Evolutionary conservation across 2,888 invertebrate genomes (phyloP).

Genomic region (Caradrina kadenii): DNA sequence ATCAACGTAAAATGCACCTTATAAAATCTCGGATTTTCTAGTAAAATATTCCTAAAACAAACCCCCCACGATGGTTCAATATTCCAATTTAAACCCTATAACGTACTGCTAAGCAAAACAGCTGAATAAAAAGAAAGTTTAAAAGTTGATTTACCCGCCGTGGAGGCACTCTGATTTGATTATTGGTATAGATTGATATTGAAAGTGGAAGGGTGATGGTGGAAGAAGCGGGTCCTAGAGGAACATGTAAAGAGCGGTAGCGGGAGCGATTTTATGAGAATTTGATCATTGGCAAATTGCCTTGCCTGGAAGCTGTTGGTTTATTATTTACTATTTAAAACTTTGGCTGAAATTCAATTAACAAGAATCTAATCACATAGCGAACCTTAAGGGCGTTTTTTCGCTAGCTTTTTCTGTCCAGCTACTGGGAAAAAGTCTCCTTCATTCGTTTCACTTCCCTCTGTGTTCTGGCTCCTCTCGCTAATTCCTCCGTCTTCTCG

Average conservation of each 20-base stretch:
- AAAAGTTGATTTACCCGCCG: conserved; percentile 69
- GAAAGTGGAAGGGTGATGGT: conserved; percentile 72
- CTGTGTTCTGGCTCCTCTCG: too few species aligned
- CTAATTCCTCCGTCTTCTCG: too few species aligned
- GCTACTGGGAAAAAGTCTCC: too few species aligned
- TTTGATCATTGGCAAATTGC: conserved; percentile 5
- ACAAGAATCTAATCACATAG: too few species aligned
- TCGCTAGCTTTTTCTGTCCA: too few species aligned
- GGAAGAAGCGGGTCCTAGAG: conserved; percentile 50
- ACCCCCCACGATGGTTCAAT: conserved; percentile 5
- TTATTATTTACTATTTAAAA: too few species aligned
- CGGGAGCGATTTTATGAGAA: conserved; percentile 33
- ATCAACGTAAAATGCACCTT: too few species aligned
- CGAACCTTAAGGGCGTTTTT: too few species aligned
- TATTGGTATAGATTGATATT: conserved; percentile 83
- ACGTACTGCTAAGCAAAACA: conserved; percentile 37
- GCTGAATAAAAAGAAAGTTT: conserved; percentile 60
- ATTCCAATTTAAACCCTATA: conserved; percentile 26
- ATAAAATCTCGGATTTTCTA: background rate
- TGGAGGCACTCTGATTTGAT: conserved; percentile 72
- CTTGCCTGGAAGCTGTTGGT: too few species aligned
- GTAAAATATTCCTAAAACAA: conserved; percentile 4
- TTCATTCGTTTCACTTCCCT: too few species aligned
- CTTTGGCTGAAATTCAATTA: too few species aligned
- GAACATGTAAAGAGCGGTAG: conserved; percentile 49